These are phyloP conservation scores for Mythimna lalbum DNA, from an alignment of 2,888 invertebrate species.

Conservation along the genomic window DNA sequence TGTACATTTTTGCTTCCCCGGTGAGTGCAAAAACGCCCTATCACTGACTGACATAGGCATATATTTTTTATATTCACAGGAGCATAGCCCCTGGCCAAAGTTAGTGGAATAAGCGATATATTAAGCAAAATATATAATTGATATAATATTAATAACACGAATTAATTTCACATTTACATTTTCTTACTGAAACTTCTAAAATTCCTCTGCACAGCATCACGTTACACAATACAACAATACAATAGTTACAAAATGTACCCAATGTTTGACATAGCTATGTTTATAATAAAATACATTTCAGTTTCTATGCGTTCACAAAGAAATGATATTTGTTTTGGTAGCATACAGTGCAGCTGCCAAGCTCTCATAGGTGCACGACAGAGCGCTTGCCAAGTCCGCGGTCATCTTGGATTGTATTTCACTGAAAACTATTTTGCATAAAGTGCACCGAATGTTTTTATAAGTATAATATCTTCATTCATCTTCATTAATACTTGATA, in stretches of 20 bases:
- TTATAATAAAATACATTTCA: conserved; percentile 34
- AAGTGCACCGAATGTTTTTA: conserved; percentile 1
- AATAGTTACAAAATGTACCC: conserved; percentile 26
- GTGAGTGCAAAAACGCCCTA: too few species aligned
- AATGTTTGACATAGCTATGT: conserved; percentile 30
- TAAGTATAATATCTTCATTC: background rate
- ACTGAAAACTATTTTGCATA: conserved; percentile 31
- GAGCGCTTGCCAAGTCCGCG: conserved; percentile 42
- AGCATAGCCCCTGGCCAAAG: too few species aligned
- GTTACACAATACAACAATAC: conserved; percentile 32
- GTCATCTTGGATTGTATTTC: conserved; percentile 48
- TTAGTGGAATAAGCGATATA: too few species aligned
- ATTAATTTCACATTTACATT: background rate
- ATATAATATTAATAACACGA: too few species aligned
- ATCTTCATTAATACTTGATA: background rate
- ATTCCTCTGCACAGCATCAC: background rate
- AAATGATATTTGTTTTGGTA: conserved; percentile 21
- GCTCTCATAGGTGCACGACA: conserved; percentile 35
- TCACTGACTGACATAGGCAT: too few species aligned
- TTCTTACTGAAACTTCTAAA: conserved; percentile 32
- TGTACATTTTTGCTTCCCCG: too few species aligned
- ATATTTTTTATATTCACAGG: too few species aligned
- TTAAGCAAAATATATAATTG: too few species aligned
- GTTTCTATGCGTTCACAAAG: conserved; percentile 27
- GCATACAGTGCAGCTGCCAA: conserved; percentile 43